Evolutionary conservation across 2,797 vertebrate genomes (phyloP), one percentile per base, ranked within the genome.

Genomic region (Ctenopoma multispine): DNA sequence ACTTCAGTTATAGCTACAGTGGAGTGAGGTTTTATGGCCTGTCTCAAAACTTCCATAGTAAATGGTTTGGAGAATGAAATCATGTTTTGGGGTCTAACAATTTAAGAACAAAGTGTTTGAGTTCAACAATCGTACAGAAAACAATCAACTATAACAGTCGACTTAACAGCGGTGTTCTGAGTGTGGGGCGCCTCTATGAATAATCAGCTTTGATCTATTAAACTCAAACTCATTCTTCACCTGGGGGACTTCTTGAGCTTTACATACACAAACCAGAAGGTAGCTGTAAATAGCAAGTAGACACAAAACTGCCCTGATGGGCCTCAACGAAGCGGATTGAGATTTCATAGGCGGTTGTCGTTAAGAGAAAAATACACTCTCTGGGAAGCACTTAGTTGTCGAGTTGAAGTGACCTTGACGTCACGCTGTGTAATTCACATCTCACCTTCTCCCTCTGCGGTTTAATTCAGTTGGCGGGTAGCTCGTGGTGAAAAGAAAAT

Each of bases 381-480:
- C 72, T 59, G 41, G 31, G 73, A 68, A 60, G 46, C 68, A 51
- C 75, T 77, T 72, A 50, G 49, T 46, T 61, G 60, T 11, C 68
- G 61, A 80, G 63, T 41, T 69, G 61, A 74, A 75, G 58, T 76
- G 75, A 85, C 87, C 80, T 79, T 84, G 80, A 73, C 74, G 55
- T 67, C 66, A 69, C 3, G n/a, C 56, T 51, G 51, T 69, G 68
- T 72, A 77, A 75, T 69, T 80, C 64, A 69, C 38, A 61, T 81
- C 68, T 77, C 72, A 67, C 47, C 40, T 69, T 55, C 57, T 68
- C 49, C 47, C 38, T 59, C 41, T 63, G 46, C 0, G 4, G 24
- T 78, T 80, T 72, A 59, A 81, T 79, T 70, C 36, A 65, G 65
- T 46, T 5, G 1, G 17, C n/a, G 5, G 56, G 27, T 54, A 23